Percentiles rank a stretch among this genome's conserved stretches.
These are phyloP conservation scores for Drosophila miranda DNA, from an alignment of 1,140 invertebrate genomes.

Conservation along the genomic window DNA sequence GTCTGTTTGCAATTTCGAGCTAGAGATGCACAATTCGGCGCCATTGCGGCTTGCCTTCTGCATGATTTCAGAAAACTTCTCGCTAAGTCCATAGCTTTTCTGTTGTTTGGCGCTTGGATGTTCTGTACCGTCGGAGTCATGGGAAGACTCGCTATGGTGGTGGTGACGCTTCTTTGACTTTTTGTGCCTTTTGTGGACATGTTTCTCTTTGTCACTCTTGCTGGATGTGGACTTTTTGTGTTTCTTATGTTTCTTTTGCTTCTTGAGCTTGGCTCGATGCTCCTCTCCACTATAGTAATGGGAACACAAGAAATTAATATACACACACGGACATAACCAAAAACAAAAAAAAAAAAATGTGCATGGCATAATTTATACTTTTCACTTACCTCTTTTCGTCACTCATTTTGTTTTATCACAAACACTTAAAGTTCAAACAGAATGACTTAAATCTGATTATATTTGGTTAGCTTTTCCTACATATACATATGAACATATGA, in stretches of 20 bases:
- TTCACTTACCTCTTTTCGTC: constrained; percentile 70
- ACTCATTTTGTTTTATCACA: constrained; percentile 49
- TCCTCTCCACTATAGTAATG: constrained; percentile 63
- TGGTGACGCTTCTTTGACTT: constrained; percentile 66
- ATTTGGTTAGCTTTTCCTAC: no score
- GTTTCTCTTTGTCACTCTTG: constrained; percentile 55
- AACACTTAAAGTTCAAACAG: not conserved
- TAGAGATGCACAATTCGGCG: constrained; percentile 55
- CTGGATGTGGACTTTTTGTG: constrained; percentile 82
- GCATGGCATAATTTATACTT: not conserved
- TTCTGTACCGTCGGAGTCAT: constrained; percentile 39
- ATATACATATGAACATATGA: no score
- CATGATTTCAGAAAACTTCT: constrained; percentile 79
- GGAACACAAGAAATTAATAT: constrained; percentile 10
- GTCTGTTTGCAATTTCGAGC: constrained; percentile 68
- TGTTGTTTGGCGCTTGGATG: constrained; percentile 45
- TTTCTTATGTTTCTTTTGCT: constrained; percentile 84
- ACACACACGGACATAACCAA: constrained; percentile 27
- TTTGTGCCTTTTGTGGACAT: constrained; percentile 73
- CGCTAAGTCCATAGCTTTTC: constrained; percentile 49
- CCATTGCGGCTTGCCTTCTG: constrained; percentile 77
- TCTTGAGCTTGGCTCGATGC: constrained; percentile 69
- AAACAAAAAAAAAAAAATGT: constrained; percentile 4
- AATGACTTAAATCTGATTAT: not conserved
- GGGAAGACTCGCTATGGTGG: constrained; percentile 57